phyloP scores from a whole-genome alignment of 2,888 invertebrate species.

The Drosophila quinaria region DNA sequence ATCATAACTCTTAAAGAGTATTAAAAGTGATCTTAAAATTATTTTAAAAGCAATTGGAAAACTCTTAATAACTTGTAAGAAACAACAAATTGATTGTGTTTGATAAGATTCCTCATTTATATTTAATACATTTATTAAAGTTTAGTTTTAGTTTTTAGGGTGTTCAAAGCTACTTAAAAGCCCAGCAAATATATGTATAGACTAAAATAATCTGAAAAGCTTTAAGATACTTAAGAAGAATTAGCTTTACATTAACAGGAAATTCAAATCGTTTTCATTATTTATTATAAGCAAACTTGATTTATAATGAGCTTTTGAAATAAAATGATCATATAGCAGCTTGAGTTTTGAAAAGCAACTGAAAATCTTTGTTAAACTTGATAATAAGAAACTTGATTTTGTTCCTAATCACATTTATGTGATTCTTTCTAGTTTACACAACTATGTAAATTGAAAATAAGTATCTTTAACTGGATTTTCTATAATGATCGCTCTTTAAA shows the following conservation, averaged over 20 bases:
- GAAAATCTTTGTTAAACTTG: background rate
- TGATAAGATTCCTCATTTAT: background rate
- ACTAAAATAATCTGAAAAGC: background rate
- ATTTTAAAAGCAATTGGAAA: background rate
- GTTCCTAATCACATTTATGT: too few species aligned
- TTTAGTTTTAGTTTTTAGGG: background rate
- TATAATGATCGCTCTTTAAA: too few species aligned
- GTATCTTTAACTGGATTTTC: too few species aligned
- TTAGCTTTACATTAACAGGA: background rate
- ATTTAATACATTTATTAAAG: background rate
- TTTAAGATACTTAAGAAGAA: background rate
- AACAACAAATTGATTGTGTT: background rate
- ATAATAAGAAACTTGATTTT: background rate
- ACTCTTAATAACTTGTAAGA: background rate
- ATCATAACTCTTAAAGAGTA: background rate
- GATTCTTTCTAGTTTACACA: too few species aligned
- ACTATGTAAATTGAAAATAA: too few species aligned
- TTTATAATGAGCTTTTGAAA: background rate
- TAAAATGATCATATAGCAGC: background rate
- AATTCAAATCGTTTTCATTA: background rate
- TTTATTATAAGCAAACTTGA: background rate
- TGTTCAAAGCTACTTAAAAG: background rate
- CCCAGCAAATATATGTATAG: too few species aligned
- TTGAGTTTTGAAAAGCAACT: background rate
- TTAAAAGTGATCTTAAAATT: background rate